Conservation (phyloP, 2,888 invertebrate genomes). For the Clivina fossor region DNA sequence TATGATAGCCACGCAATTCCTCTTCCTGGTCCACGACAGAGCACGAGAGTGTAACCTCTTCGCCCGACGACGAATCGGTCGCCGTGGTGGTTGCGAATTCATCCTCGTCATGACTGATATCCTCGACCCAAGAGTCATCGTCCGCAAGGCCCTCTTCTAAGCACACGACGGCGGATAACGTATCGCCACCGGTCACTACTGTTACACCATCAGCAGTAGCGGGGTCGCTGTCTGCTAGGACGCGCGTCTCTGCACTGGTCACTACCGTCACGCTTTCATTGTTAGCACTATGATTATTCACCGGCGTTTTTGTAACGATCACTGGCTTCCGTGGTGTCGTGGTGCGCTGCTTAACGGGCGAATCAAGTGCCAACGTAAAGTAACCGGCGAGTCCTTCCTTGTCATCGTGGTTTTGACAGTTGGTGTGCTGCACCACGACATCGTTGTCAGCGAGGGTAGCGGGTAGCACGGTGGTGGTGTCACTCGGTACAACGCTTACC, state of each 20-base stretch:
- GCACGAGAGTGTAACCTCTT: slow-evolving; percentile 61
- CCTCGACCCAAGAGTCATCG: slow-evolving; percentile 91
- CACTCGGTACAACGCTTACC: slow-evolving; percentile 75
- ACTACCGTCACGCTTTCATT: slow-evolving; percentile 34
- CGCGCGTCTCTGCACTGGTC: slow-evolving; percentile 39
- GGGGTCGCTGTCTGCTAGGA: slow-evolving; percentile 44
- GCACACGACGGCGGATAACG: slow-evolving; percentile 70
- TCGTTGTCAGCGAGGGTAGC: slow-evolving; percentile 53
- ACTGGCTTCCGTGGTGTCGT: slow-evolving; percentile 37
- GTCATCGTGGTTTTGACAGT: slow-evolving; percentile 58
- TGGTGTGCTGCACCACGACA: slow-evolving; percentile 67
- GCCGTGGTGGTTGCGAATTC: slow-evolving; percentile 63
- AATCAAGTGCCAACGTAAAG: slow-evolving; percentile 53
- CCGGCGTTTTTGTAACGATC: slow-evolving; percentile 21
- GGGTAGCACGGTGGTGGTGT: slow-evolving; percentile 71
- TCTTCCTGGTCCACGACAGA: slow-evolving; percentile 73
- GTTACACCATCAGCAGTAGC: slow-evolving; percentile 59
- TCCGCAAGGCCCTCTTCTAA: slow-evolving; percentile 86
- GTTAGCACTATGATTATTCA: slow-evolving; percentile 35
- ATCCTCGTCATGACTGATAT: slow-evolving; percentile 78
- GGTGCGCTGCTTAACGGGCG: slow-evolving; percentile 38
- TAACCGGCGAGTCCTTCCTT: slow-evolving; percentile 49
- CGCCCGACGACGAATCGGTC: slow-evolving; percentile 67
- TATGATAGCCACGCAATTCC: slow-evolving; percentile 79
- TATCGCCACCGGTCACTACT: slow-evolving; percentile 70